Evolutionary conservation across 2,113 vertebrate genomes (phyloP).

Genomic region (Austrofundulus limnaeus): DNA sequence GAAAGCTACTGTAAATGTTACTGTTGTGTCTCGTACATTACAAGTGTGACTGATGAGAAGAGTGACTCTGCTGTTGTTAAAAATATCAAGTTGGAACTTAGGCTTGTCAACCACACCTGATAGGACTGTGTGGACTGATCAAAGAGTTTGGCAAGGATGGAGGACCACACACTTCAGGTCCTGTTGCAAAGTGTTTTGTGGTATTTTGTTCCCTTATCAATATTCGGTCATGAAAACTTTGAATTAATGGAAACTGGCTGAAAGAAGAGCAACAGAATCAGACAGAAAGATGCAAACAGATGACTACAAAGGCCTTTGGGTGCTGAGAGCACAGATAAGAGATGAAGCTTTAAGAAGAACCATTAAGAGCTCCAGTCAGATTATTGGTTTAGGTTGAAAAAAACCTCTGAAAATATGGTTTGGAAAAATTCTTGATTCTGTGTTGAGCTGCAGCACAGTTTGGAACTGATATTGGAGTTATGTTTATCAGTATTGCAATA

Average conservation of each 20-base stretch:
- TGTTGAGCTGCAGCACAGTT: conserved; percentile 1
- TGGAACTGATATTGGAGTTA: conserved; percentile 10
- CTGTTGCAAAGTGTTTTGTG: neutral
- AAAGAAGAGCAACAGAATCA: neutral
- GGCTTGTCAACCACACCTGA: conserved; percentile 33
- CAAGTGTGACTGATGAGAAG: conserved; percentile 5
- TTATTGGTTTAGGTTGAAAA: conserved; percentile 51
- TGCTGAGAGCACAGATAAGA: conserved; percentile 66
- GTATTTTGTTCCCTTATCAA: neutral
- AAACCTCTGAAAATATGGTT: conserved; percentile 42
- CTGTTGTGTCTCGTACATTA: neutral
- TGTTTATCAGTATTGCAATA: conserved; percentile 1
- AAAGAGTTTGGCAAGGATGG: conserved; percentile 11
- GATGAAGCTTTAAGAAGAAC: conserved; percentile 61
- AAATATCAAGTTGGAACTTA: conserved; percentile 38
- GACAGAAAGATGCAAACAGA: neutral
- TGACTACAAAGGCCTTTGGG: conserved; percentile 12
- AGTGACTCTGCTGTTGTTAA: conserved; percentile 29
- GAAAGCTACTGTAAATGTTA: neutral
- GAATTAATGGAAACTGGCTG: neutral
- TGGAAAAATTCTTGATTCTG: conserved; percentile 41
- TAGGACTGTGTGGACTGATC: conserved; percentile 30
- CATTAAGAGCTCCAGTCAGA: conserved; percentile 23
- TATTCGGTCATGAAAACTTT: neutral
- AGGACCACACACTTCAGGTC: conserved; percentile 3